Conservation (phyloP, 92 coral and sea anemone species). For the Phenganax stokvisi region DNA sequence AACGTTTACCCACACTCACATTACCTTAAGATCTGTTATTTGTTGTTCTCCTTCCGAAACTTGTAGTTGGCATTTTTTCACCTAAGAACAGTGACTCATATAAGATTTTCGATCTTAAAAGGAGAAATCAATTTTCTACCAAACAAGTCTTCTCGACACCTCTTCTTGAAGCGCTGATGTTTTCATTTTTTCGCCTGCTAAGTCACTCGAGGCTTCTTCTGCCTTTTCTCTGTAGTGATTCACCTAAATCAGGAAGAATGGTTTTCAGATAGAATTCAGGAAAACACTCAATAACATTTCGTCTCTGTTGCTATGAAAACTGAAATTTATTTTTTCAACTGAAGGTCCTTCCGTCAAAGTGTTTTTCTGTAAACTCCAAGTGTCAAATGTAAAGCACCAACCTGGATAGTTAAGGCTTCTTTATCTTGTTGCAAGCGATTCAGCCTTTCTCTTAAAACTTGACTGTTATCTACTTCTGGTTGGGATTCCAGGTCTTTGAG, state of each 20-base stretch:
- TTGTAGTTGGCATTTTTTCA: constrained; percentile 60
- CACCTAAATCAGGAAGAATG: constrained; percentile 44
- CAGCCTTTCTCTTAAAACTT: constrained; percentile 78
- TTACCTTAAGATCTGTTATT: constrained; percentile 83
- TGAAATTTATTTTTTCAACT: too few relatives aligned
- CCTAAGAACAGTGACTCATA: constrained; percentile 29
- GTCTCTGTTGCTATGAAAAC: too few relatives aligned
- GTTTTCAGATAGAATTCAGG: background rate
- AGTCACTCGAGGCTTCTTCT: constrained; percentile 80
- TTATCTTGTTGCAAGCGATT: constrained; percentile 90
- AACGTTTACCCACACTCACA: background rate
- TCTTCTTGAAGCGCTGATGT: constrained; percentile 71
- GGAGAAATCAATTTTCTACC: background rate
- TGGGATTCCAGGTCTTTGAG: constrained; percentile 77
- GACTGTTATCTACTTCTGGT: constrained; percentile 59
- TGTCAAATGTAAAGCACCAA: background rate
- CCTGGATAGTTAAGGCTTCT: constrained; percentile 78
- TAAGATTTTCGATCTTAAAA: background rate
- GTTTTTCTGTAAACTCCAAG: background rate
- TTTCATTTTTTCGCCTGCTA: constrained; percentile 92
- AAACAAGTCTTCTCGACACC: constrained; percentile 39
- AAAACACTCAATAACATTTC: background rate
- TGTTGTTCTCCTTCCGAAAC: constrained; percentile 76
- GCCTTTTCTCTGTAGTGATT: constrained; percentile 76
- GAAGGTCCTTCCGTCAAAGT: background rate